phyloP scores from a whole-genome alignment of 2,888 invertebrate genomes.

The Drosophila anceps region DNA sequence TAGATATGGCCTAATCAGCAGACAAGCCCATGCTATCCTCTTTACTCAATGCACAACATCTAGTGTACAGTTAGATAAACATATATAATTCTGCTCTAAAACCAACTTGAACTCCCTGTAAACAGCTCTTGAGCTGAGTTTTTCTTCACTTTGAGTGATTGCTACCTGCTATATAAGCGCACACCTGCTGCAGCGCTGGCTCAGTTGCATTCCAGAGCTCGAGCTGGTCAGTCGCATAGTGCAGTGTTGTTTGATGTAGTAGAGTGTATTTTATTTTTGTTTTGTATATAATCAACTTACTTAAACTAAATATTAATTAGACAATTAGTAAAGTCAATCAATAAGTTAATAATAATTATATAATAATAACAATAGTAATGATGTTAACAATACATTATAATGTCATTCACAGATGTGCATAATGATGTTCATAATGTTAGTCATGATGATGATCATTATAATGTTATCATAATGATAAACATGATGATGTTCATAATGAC shows the following conservation, averaged over 20 bases:
- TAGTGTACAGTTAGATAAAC: not conserved
- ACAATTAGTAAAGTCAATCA: not conserved
- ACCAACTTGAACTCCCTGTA: not conserved
- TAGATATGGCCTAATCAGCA: not conserved
- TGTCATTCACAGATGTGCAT: no score
- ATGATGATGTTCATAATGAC: not conserved
- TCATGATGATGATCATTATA: not conserved
- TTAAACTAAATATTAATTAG: not conserved
- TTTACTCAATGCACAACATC: not conserved
- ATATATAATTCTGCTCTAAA: not conserved
- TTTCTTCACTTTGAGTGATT: not conserved
- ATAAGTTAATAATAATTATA: not conserved
- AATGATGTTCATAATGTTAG: not conserved
- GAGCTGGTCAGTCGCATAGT: conserved; percentile 6
- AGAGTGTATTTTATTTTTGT: conserved; percentile 1
- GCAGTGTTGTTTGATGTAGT: not conserved
- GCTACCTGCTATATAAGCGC: not conserved
- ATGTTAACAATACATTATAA: not conserved
- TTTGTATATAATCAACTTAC: not conserved
- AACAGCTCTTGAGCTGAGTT: not conserved
- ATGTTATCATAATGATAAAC: not conserved
- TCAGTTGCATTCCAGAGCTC: conserved; percentile 7
- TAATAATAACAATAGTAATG: not conserved
- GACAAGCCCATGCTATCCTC: no score
- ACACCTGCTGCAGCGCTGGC: conserved; percentile 1